Conservation (phyloP, 2,113 vertebrate genomes). For the Tragelaphus imberbis region DNA sequence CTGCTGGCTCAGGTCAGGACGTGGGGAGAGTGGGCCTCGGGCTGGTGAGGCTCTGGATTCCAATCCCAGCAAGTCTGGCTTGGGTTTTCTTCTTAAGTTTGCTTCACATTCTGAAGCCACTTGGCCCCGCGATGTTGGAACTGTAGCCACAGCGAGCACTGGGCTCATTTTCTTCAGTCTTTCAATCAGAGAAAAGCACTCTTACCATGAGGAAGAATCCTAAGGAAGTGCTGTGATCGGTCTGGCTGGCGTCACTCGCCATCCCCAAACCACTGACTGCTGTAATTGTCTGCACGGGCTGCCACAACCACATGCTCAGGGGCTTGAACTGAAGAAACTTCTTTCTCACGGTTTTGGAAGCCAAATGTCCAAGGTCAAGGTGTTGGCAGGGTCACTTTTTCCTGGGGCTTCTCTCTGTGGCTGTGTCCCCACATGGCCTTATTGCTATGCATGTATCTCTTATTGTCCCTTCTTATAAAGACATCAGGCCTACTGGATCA, state of each 20-base stretch:
- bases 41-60: not conserved
- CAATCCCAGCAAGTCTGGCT: not conserved
- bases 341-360: not conserved
- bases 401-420: not conserved
- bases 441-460: fast-evolving
- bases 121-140: not conserved
- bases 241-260: not conserved
- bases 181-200: not conserved
- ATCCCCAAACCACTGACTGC: not conserved
- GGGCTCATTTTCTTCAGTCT: not conserved
- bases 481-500: not conserved
- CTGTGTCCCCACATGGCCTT: not conserved
- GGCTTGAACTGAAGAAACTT: fast-evolving
- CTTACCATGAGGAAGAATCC: too few species aligned
- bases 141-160: not conserved
- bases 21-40: not conserved
- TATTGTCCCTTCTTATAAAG: not conserved
- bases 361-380: not conserved
- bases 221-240: too few species aligned
- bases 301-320: fast-evolving
- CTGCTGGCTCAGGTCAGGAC: fast-evolving
- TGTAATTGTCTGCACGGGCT: fast-evolving
- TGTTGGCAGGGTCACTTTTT: not conserved
- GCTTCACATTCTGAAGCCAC: not conserved
- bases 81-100: not conserved